A percentile compares a stretch with the other conserved stretches of the same genome.
Conservation (phyloP, 2,113 vertebrate genomes). For the Hippopotamus amphibius region DNA sequence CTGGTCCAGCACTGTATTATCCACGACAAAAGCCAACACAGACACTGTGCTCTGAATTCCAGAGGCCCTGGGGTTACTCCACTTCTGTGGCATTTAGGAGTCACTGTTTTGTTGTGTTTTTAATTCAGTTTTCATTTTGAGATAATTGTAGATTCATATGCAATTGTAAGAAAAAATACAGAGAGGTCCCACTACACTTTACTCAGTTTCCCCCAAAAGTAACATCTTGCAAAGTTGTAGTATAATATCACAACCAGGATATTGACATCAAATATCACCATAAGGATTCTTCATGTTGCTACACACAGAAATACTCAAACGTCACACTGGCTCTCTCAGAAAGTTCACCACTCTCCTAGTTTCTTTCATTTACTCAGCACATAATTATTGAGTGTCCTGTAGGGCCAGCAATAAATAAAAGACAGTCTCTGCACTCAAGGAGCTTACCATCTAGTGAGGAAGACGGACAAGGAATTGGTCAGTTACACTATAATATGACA, state of each 20-base stretch:
- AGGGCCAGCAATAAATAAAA: background rate
- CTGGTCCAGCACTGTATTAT: background rate
- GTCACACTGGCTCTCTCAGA: background rate
- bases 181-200: background rate
- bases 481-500: background rate
- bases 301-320: background rate
- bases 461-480: background rate
- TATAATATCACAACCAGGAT: too few relatives aligned
- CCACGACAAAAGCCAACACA: background rate
- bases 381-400: background rate
- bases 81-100: background rate
- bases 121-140: slow-evolving; percentile 28
- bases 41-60: background rate
- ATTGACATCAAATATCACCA: background rate
- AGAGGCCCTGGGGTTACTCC: background rate
- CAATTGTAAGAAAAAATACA: background rate
- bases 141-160: background rate
- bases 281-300: background rate
- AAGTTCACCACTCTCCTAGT: background rate
- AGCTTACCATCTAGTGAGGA: background rate
- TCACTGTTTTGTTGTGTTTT: background rate
- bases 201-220: background rate
- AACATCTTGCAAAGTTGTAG: background rate
- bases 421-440: background rate
- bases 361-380: background rate